A percentile compares a stretch with the other conserved stretches of the same genome.
phyloP scores from a whole-genome alignment of 2,888 invertebrate genomes.

The Copidosoma aretas region DNA sequence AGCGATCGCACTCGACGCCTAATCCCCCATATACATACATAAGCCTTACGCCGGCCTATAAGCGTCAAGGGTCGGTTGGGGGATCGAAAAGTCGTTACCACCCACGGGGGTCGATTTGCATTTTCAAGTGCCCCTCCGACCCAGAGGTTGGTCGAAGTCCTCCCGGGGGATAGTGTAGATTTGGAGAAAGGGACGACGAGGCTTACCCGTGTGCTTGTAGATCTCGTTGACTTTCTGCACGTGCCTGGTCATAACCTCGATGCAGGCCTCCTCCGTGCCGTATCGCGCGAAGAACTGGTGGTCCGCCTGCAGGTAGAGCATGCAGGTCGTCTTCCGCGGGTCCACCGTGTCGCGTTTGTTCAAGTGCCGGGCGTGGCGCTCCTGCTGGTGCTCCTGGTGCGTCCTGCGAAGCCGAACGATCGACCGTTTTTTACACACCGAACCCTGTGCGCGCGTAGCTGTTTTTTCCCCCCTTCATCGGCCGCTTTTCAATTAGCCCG shows the following conservation, averaged over 20 bases:
- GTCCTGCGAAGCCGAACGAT: conserved; percentile 37
- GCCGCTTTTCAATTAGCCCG: too few relatives aligned
- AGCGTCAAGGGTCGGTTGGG: not conserved
- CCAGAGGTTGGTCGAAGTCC: not conserved
- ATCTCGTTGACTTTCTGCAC: conserved; percentile 92
- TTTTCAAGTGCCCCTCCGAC: conserved; percentile 3
- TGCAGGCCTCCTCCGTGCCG: conserved; percentile 91
- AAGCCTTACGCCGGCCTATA: not conserved
- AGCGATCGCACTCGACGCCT: not conserved
- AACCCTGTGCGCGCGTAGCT: too few relatives aligned
- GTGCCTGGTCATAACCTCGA: conserved; percentile 93
- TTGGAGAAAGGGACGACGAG: not conserved
- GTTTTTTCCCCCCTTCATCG: too few relatives aligned
- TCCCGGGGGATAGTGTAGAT: not conserved
- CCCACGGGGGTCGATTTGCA: conserved; percentile 22
- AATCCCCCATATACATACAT: not conserved
- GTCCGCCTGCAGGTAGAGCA: conserved; percentile 94
- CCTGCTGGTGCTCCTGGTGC: conserved; percentile 42
- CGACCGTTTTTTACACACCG: too few relatives aligned
- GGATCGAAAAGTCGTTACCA: conserved; percentile 29
- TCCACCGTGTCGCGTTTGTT: conserved; percentile 73
- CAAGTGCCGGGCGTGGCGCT: conserved; percentile 54
- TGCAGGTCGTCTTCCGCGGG: conserved; percentile 90
- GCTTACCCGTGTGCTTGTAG: conserved; percentile 81
- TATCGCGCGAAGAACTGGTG: conserved; percentile 96